Evolutionary conservation across 2,113 vertebrate genomes (phyloP).

Genomic region (Boulengeromyrus knoepffleri): DNA sequence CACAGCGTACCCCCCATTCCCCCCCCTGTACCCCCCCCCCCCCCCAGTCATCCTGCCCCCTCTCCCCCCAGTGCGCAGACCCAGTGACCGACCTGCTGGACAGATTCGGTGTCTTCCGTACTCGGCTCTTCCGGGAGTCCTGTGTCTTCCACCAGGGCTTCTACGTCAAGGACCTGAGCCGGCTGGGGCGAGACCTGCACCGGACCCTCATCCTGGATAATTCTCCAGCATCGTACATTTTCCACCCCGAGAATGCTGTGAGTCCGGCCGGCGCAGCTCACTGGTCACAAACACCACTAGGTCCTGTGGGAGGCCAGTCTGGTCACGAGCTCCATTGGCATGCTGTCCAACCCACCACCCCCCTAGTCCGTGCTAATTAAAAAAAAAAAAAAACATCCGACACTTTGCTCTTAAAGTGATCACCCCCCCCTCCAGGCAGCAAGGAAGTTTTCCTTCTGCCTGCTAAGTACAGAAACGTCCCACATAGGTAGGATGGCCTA

Average conservation of each 20-base stretch:
- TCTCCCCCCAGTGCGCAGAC: conserved; percentile 69
- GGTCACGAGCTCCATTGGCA: not conserved
- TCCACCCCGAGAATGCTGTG: conserved; percentile 85
- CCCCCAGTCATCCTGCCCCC: not conserved
- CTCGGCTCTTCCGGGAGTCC: conserved; percentile 78
- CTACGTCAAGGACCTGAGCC: conserved; percentile 82
- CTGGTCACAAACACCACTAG: not conserved
- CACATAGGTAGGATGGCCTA: not conserved
- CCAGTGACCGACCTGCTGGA: conserved; percentile 82
- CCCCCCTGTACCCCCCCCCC: not conserved
- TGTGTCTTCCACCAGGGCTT: conserved; percentile 88
- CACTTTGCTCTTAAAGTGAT: no score
- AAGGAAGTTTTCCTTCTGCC: not conserved
- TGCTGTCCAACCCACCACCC: no score
- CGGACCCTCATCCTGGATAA: conserved; percentile 83
- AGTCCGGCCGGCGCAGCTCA: conserved; percentile 33
- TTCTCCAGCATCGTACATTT: conserved; percentile 82
- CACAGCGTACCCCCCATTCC: no score
- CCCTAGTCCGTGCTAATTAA: no score
- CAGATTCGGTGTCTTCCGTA: conserved; percentile 68
- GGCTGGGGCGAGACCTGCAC: conserved; percentile 72
- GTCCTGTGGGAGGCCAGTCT: not conserved
- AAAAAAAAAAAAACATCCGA: no score
- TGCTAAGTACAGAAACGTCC: not conserved
- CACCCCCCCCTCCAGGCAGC: not conserved